Percentiles rank a stretch among this genome's conserved stretches.
Evolutionary conservation across 2,113 vertebrate species (phyloP).

Genomic region (Poecilia latipinna): DNA sequence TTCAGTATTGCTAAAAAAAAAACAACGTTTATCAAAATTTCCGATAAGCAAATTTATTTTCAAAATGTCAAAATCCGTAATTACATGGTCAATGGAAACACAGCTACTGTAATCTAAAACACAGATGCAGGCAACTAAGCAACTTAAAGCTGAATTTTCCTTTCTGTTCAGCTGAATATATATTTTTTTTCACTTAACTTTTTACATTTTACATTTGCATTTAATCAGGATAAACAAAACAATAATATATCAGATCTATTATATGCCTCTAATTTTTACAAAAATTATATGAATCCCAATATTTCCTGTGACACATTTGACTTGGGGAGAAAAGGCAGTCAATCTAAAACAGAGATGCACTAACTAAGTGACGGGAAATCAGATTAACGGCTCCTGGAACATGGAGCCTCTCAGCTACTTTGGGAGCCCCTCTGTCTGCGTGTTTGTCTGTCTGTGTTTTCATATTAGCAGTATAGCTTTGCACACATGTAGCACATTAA

Average conservation of each 20-base stretch:
- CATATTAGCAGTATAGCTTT: constrained; percentile 24
- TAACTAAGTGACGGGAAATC: constrained; percentile 35
- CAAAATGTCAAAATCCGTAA: too few relatives aligned
- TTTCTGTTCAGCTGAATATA: too few relatives aligned
- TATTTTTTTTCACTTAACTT: too few relatives aligned
- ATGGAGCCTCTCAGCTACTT: constrained; percentile 26
- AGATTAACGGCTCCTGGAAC: constrained; percentile 36
- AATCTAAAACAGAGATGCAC: neutral
- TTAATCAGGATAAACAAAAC: too few relatives aligned
- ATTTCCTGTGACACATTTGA: neutral
- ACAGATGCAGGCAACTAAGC: neutral
- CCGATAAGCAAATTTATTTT: too few relatives aligned
- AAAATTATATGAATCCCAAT: too few relatives aligned
- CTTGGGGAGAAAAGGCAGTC: neutral
- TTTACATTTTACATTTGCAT: too few relatives aligned
- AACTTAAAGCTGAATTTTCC: too few relatives aligned
- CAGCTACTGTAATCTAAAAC: neutral
- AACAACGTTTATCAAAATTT: too few relatives aligned
- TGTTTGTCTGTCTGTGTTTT: constrained; percentile 27
- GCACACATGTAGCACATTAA: constrained; percentile 46
- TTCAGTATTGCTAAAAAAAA: too few relatives aligned
- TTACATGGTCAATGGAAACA: too few relatives aligned
- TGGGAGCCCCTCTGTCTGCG: constrained; percentile 11
- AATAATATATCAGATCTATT: neutral
- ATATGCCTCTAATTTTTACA: neutral